Evolutionary conservation across 1,140 invertebrate genomes (phyloP), one percentile per base, ranked within the genome.

Genomic region (Megalonaias nervosa): DNA sequence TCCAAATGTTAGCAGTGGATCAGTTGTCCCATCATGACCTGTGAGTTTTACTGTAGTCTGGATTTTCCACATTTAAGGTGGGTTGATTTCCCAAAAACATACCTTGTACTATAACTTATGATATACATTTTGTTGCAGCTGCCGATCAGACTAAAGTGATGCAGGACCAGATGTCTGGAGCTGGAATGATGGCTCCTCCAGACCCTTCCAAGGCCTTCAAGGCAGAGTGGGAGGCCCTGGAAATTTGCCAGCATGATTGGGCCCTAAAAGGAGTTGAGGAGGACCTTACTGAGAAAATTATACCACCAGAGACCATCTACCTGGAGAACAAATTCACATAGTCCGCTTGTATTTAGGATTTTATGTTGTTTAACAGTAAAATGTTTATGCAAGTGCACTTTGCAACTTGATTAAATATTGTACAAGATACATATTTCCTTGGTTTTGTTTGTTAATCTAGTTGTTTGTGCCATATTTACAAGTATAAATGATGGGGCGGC

Each of bases 141-240:
- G 98, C 98, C 11, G 98, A 99, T 91, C 97, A 98, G 86, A 97
- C 97, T 0, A 94, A 96, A 86, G 94, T 97, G n/a, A 96, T 99
- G 94, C 97, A 99, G 88, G 98, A 99, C 87, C 98, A 99, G 92
- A 99, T 99, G 94, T 97, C 96, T 1, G 97, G 97, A 13, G 96
- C 97, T 5, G 98, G 98, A 0, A 97, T 98, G 94, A 95, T 96
- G 2, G 98, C 98, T 94, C 97, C 97, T 6, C 96, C 95, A 64
- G 98, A 99, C 93, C 97, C 98, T 11, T 98, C 98, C 92, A 97
- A 97, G 67, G 98, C 98, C 1, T 99, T 99, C 89, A 99, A 99
- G 91, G 97, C 97, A 1, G 98, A 99, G 91, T 99, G 98, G 98
- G 98, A 99, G 92, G 98, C 97, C 5, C 92, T 99, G 15, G 98